Evolutionary conservation across 2,113 vertebrate species (phyloP).

Genomic region (Dolichallabes microphthalmus): DNA sequence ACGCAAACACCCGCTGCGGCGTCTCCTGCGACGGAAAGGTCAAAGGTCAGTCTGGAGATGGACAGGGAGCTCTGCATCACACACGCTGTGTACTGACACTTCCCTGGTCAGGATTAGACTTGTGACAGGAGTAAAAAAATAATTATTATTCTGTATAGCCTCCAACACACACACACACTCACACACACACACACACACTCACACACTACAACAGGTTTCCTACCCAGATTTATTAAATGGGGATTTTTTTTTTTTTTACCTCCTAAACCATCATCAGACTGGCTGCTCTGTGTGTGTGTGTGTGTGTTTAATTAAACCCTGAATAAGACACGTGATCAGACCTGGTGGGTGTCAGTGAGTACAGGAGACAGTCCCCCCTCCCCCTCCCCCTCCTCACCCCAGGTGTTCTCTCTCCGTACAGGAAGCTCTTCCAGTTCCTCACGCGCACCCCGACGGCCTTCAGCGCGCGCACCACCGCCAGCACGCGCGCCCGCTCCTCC

Average conservation of each 20-base stretch:
- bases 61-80: background rate
- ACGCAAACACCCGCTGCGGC: constrained; percentile 40
- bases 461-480: constrained; percentile 54
- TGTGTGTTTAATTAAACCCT: background rate
- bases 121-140: background rate
- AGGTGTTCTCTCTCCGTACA: constrained; percentile 29
- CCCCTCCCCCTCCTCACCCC: constrained; percentile 21
- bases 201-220: background rate
- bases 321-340: background rate
- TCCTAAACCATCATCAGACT: background rate
- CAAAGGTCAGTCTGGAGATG: background rate
- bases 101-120: too few species aligned
- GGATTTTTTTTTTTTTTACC: background rate
- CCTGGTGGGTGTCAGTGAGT: background rate
- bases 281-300: background rate
- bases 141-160: background rate
- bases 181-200: background rate
- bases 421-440: constrained; percentile 59
- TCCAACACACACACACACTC: background rate
- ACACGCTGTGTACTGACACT: too few species aligned
- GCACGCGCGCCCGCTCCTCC: constrained; percentile 52
- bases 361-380: too few species aligned
- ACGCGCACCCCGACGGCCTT: constrained; percentile 57
- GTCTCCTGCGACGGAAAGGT: constrained; percentile 50
- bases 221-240: background rate